Base-by-base conservation (phyloP, 2,797 vertebrate genomes). In the Paguma larvata region DNA sequence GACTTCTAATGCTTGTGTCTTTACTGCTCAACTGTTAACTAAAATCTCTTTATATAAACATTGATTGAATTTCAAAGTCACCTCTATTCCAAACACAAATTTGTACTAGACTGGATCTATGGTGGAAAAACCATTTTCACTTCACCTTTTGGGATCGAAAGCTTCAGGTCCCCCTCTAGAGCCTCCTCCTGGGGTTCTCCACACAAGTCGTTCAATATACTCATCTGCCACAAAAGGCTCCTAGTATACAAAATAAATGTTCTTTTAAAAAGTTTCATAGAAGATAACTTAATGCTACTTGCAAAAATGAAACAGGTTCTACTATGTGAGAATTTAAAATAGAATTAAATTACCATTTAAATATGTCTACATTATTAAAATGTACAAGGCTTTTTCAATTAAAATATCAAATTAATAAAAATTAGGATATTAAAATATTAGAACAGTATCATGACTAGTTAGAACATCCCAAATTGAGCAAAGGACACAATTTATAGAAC, bases 141-240 rank as follows among this genome's bases (percentile, higher is more conserved):
- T 95, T 98, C 98, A 99, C 99, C 99, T 99, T 99, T 99, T 99
- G 0, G 99, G 99, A 98, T 99, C 99, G 98, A 99, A 99, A 75
- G 99, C 99, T 98, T 99, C 99, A 59, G 99, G 98, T 96, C 99
- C 99, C 98, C 99, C 99, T 99, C 99, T 99, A 94, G 99, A 99
- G 89, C 99, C 99, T 98, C 99, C 99, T 98, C 99, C 99, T 16
- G 99, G 99, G 93, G 99, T 99, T 99, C 99, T 99, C 99, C 99
- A 99, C 34, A 99, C 99, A 98, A 99, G 98, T 95, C 99, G 99
- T 97, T 99, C 99, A 95, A 99, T 99, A 98, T 99, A 99, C 98
- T 99, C 99, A 99, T 99, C 99, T 88, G 99, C 99, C 99, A 99
- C 99, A 99, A 99, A 99, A 73, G 99, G 99, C 98, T 99, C 99